Percentiles rank a stretch among this genome's conserved stretches.
phyloP scores from a whole-genome alignment of 2,888 invertebrate genomes.

The Chymomyza procnemis region DNA sequence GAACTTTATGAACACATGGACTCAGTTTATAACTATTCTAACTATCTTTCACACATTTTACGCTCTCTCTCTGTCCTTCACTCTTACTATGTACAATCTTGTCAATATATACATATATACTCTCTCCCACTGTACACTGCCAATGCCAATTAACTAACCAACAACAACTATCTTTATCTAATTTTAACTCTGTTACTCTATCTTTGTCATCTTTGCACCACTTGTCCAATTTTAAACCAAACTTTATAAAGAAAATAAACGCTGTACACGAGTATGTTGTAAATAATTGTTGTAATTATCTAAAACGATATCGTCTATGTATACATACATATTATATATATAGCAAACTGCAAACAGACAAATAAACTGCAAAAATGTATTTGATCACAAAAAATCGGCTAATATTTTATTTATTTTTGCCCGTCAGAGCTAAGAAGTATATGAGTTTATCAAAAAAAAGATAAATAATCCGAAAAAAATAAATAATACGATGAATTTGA shows the following conservation, averaged over 20 bases:
- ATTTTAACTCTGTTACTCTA: neutral
- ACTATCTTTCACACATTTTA: neutral
- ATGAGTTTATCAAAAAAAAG: no score
- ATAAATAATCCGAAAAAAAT: no score
- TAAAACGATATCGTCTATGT: slow-evolving; percentile 31
- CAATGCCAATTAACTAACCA: slow-evolving; percentile 23
- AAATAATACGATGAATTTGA: neutral
- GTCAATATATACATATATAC: slow-evolving; percentile 4
- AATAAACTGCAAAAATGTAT: slow-evolving; percentile 75
- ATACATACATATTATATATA: slow-evolving; percentile 54
- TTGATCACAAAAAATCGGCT: slow-evolving; percentile 54
- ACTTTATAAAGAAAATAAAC: slow-evolving; percentile 30
- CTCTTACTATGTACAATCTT: slow-evolving; percentile 5
- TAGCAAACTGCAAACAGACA: slow-evolving; percentile 75
- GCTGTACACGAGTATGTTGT: slow-evolving; percentile 67
- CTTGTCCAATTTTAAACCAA: slow-evolving; percentile 28
- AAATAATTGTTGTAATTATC: slow-evolving; percentile 71
- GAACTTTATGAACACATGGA: slow-evolving; percentile 37
- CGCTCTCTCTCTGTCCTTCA: slow-evolving; percentile 1
- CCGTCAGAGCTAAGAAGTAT: neutral
- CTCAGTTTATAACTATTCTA: neutral
- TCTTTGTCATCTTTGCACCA: slow-evolving; percentile 8
- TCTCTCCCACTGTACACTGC: slow-evolving; percentile 20
- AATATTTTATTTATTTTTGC: neutral
- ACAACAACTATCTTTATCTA: slow-evolving; percentile 17